Conservation (phyloP, 2,797 vertebrate genomes). For the Channallabes apus region DNA sequence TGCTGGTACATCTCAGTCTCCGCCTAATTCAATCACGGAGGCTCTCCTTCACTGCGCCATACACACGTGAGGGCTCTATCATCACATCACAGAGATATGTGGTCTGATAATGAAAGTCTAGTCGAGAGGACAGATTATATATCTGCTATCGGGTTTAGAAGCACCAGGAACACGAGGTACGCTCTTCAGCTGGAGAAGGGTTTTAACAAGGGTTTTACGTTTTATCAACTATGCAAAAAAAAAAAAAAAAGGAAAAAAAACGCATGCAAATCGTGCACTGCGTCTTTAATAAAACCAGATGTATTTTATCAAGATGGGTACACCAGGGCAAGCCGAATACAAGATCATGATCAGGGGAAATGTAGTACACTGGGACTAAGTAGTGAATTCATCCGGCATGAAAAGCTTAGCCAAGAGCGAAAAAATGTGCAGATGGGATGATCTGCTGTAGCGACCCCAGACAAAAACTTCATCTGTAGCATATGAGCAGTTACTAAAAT, state of each 20-base stretch:
- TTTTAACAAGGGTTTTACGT: too few relatives aligned
- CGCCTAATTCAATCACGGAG: slow-evolving; percentile 48
- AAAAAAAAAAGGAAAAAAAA: slow-evolving; percentile 1
- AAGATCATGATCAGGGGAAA: background rate
- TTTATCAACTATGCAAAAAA: slow-evolving; percentile 19
- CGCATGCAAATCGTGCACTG: background rate
- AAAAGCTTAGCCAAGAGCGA: too few relatives aligned
- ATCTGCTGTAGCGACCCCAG: too few relatives aligned
- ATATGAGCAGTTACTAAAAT: background rate
- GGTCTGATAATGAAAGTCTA: slow-evolving; percentile 43
- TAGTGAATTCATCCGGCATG: background rate
- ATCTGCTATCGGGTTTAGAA: slow-evolving; percentile 36
- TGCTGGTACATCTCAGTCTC: slow-evolving; percentile 46
- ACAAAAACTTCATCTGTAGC: background rate
- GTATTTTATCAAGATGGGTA: background rate
- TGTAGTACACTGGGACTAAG: background rate
- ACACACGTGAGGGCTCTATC: slow-evolving; percentile 32
- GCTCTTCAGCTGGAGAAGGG: slow-evolving; percentile 14
- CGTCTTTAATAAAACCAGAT: slow-evolving; percentile 13
- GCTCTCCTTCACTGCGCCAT: slow-evolving; percentile 37
- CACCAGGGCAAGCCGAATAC: background rate
- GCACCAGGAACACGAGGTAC: slow-evolving; percentile 27
- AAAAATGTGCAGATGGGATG: too few relatives aligned
- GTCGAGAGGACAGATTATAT: slow-evolving; percentile 1
- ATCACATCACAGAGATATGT: slow-evolving; percentile 41